These are phyloP conservation scores for Scaptomyza montana DNA, from an alignment of 1,140 invertebrate species.

Conservation along the genomic window DNA sequence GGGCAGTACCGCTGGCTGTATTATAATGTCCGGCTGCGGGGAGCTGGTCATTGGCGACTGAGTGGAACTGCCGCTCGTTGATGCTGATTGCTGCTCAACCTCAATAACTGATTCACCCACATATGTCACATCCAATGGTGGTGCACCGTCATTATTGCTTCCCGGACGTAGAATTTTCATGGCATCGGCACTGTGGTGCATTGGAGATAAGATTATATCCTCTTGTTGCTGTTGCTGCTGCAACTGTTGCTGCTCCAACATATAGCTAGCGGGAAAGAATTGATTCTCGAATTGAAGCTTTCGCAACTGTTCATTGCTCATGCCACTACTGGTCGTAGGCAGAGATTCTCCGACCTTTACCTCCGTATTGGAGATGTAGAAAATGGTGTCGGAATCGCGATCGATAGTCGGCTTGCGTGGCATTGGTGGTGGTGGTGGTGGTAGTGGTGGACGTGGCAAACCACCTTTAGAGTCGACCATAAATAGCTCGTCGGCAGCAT, in stretches of 20 bases:
- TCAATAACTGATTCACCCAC: slow-evolving; percentile 82
- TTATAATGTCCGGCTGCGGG: slow-evolving; percentile 72
- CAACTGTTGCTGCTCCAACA: slow-evolving; percentile 39
- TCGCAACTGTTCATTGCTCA: slow-evolving; percentile 55
- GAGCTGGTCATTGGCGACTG: slow-evolving; percentile 18
- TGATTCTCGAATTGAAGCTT: slow-evolving; percentile 75
- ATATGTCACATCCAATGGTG: slow-evolving; percentile 79
- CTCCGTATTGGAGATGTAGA: slow-evolving; percentile 83
- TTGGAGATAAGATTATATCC: slow-evolving; percentile 77
- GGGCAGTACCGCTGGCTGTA: slow-evolving; percentile 78
- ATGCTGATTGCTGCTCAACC: slow-evolving; percentile 68
- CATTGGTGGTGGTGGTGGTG: slow-evolving; percentile 52
- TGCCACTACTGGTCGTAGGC: slow-evolving; percentile 54
- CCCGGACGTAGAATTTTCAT: slow-evolving; percentile 71
- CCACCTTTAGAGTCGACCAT: slow-evolving; percentile 61
- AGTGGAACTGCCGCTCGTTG: slow-evolving; percentile 12
- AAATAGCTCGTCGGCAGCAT: slow-evolving; percentile 70
- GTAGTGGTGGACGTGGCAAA: slow-evolving; percentile 41
- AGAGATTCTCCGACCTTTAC: slow-evolving; percentile 81
- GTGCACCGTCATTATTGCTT: slow-evolving; percentile 45
- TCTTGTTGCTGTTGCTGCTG: slow-evolving; percentile 56
- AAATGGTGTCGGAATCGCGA: slow-evolving; percentile 82
- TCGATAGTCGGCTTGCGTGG: slow-evolving; percentile 64
- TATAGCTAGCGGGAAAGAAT: slow-evolving; percentile 81
- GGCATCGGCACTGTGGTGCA: slow-evolving; percentile 64